A percentile compares a stretch with the other conserved stretches of the same genome.
Evolutionary conservation across 2,888 invertebrate species (phyloP).

Genomic region (Morinoia aosen): DNA sequence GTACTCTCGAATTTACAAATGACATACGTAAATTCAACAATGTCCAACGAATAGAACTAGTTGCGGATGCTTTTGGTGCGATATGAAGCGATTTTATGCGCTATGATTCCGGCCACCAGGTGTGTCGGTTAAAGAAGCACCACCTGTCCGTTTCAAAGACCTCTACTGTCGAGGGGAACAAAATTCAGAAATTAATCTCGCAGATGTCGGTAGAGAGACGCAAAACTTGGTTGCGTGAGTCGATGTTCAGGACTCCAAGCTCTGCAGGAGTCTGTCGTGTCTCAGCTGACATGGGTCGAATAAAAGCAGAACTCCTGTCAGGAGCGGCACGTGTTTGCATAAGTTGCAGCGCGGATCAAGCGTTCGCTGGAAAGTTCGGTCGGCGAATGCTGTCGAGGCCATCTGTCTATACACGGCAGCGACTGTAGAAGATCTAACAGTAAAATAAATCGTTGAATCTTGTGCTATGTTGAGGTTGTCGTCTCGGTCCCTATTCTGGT

Average conservation of each 20-base stretch:
- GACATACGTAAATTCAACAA: background rate
- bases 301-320: background rate
- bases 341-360: background rate
- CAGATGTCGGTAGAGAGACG: background rate
- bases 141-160: background rate
- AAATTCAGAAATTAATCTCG: background rate
- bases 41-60: background rate
- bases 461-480: background rate
- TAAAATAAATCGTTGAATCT: background rate
- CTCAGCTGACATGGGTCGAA: background rate
- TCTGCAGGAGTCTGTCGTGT: background rate
- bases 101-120: background rate
- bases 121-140: background rate
- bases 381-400: background rate
- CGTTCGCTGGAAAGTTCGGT: background rate
- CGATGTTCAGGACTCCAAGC: background rate
- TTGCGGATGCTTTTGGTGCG: no score
- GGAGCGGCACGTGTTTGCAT: background rate
- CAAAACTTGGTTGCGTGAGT: background rate
- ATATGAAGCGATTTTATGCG: no score
- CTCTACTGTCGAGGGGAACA: background rate
- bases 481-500: background rate
- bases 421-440: background rate
- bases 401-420: background rate
- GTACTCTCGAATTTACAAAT: background rate